Evolutionary conservation across 2,888 invertebrate species (phyloP).

Genomic region (Tyria jacobaeae): DNA sequence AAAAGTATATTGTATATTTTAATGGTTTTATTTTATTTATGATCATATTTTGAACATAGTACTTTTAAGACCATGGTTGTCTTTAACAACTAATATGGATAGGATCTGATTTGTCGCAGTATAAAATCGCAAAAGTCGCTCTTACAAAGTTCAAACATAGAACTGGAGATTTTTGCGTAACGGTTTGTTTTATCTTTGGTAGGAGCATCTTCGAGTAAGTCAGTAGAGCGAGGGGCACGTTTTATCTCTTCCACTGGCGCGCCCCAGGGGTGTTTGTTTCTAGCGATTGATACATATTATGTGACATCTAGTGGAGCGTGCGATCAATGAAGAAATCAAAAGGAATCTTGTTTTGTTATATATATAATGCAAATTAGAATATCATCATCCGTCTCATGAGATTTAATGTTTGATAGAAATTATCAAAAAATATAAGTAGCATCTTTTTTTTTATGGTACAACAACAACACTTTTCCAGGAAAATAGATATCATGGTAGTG

Average conservation of each 20-base stretch:
- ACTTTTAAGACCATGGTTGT: neutral
- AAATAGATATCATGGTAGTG: no score
- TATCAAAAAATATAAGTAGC: neutral
- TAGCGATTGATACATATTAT: slow-evolving; percentile 69
- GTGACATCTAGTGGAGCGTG: slow-evolving; percentile 53
- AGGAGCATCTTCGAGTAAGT: slow-evolving; percentile 33
- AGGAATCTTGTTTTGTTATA: slow-evolving; percentile 40
- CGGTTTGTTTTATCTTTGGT: slow-evolving; percentile 49
- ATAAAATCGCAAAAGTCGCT: neutral
- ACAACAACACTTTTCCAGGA: no score
- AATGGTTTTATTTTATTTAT: no score
- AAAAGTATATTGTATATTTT: no score
- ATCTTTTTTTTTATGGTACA: neutral
- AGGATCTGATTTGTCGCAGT: no score
- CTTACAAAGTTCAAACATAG: slow-evolving; percentile 24
- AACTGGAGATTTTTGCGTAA: slow-evolving; percentile 40
- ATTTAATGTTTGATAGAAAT: slow-evolving; percentile 5
- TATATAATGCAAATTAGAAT: slow-evolving; percentile 40
- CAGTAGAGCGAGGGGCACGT: slow-evolving; percentile 47
- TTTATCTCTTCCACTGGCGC: slow-evolving; percentile 77
- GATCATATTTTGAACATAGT: neutral
- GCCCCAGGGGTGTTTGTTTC: slow-evolving; percentile 67
- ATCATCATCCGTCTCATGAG: slow-evolving; percentile 32
- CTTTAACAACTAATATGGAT: no score
- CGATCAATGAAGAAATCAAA: slow-evolving; percentile 48